phyloP scores from a whole-genome alignment of 2,797 vertebrate species.

The Pyrocephalus nanus region DNA sequence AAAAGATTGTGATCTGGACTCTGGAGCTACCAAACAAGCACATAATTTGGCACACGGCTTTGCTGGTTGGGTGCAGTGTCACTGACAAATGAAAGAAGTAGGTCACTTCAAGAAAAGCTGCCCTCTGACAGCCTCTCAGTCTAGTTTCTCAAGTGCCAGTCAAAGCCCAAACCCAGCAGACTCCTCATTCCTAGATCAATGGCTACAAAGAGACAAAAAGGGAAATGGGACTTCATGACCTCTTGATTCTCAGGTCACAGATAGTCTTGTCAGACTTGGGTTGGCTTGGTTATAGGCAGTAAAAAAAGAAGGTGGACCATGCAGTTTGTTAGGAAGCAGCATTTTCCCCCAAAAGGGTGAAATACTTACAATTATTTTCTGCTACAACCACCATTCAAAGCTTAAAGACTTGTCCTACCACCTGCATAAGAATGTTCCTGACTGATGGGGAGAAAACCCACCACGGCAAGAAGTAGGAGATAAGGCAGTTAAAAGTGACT shows the following conservation, averaged over 20 bases:
- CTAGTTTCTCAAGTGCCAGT: background rate
- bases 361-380: background rate
- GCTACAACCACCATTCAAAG: background rate
- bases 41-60: background rate
- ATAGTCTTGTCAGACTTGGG: background rate
- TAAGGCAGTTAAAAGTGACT: background rate
- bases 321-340: background rate
- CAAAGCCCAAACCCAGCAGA: background rate
- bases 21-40: background rate
- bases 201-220: background rate
- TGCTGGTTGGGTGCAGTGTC: background rate
- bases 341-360: background rate
- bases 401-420: background rate
- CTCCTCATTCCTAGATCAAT: background rate
- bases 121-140: background rate
- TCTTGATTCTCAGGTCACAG: background rate
- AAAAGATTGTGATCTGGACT: background rate
- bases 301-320: background rate
- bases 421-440: background rate
- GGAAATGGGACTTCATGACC: background rate
- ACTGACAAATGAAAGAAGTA: background rate
- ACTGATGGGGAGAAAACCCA: background rate
- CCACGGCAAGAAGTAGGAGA: background rate
- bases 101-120: background rate
- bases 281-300: accelerated